Percentiles rank a stretch among this genome's conserved stretches.
Evolutionary conservation across 2,113 vertebrate species (phyloP).

Genomic region (Pituophis catenifer): DNA sequence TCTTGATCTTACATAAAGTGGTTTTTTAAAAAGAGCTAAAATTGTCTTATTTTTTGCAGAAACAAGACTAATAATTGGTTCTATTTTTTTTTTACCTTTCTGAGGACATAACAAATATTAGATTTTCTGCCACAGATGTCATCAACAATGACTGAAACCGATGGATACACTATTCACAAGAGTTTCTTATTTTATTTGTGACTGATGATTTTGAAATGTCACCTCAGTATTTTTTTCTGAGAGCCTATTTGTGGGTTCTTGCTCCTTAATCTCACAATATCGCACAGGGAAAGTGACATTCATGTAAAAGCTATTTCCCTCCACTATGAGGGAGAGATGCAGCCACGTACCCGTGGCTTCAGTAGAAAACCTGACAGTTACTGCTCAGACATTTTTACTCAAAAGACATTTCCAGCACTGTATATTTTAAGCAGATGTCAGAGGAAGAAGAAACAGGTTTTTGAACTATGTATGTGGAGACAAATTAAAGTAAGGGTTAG

Average conservation of each 20-base stretch:
- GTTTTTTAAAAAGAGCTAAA: neutral
- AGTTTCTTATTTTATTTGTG: neutral
- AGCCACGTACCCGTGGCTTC: neutral
- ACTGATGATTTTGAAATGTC: neutral
- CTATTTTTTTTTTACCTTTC: neutral
- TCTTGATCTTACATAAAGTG: neutral
- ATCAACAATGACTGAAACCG: neutral
- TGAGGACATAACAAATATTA: too few relatives aligned
- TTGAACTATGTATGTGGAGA: neutral
- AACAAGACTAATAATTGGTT: neutral
- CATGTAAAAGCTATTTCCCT: neutral
- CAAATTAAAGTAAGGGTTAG: neutral
- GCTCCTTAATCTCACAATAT: neutral
- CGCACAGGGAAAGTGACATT: neutral
- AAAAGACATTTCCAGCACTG: fast-evolving
- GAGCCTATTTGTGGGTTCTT: neutral
- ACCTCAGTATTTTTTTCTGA: neutral
- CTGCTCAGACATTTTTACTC: neutral
- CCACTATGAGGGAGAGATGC: neutral
- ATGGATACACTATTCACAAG: neutral
- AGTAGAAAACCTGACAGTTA: neutral
- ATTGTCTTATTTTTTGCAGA: neutral
- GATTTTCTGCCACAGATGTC: neutral
- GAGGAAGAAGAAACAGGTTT: neutral
- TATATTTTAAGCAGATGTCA: too few relatives aligned